These are phyloP conservation scores for Loris lydekkerianus DNA, from an alignment of 2,797 vertebrate species.

Conservation along the genomic window DNA sequence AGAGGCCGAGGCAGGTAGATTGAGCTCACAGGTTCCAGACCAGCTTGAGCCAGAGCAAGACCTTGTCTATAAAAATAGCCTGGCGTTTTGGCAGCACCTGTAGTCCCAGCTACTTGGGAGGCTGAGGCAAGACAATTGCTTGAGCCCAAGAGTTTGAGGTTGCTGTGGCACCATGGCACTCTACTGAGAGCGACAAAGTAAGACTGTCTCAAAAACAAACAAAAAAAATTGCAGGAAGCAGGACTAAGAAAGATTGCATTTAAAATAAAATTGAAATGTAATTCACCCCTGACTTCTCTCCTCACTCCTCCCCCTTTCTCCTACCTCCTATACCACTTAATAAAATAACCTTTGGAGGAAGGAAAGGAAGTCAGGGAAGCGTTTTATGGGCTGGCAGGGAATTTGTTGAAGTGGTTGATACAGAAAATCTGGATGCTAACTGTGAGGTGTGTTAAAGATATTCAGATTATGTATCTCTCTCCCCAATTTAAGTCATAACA, in stretches of 20 bases:
- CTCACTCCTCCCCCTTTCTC: neutral
- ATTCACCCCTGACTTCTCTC: neutral
- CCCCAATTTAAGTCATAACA: neutral
- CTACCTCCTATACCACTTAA: constrained; percentile 12
- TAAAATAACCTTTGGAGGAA: constrained; percentile 52
- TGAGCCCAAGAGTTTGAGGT: too few relatives aligned
- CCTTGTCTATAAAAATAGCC: too few relatives aligned
- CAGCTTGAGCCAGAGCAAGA: too few relatives aligned
- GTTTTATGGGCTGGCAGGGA: constrained; percentile 50
- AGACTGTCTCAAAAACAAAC: too few relatives aligned
- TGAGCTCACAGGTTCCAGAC: too few relatives aligned
- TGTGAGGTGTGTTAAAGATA: neutral
- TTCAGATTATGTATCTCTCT: neutral
- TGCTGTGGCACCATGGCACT: too few relatives aligned
- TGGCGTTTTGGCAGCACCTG: too few relatives aligned
- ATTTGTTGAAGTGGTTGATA: constrained; percentile 38
- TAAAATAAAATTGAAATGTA: constrained; percentile 42
- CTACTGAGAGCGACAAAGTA: too few relatives aligned
- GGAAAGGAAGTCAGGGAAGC: neutral
- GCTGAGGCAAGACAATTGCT: too few relatives aligned
- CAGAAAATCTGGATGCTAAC: constrained; percentile 24
- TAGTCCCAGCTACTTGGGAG: too few relatives aligned
- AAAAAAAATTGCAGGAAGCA: neutral
- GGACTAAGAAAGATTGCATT: constrained; percentile 28
- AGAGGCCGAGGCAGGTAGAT: too few relatives aligned